A percentile compares a stretch with the other conserved stretches of the same genome.
These are phyloP conservation scores for Paralvinella palmiformis DNA, from an alignment of 1,140 invertebrate species.

Conservation along the genomic window DNA sequence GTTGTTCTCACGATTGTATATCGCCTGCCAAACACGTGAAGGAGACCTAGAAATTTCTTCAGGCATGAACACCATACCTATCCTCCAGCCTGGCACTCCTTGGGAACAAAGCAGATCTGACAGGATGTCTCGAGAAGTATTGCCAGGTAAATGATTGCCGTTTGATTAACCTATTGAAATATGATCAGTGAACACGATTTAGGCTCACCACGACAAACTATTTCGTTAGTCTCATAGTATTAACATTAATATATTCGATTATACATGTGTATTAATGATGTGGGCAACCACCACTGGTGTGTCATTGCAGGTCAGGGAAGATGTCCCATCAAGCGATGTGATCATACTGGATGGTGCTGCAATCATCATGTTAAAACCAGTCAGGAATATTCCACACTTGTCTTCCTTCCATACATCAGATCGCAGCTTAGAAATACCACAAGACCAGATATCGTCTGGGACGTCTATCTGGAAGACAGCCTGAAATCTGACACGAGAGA, in stretches of 20 bases:
- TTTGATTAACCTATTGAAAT: too few relatives aligned
- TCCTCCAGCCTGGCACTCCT: slow-evolving; percentile 12
- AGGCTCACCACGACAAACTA: too few relatives aligned
- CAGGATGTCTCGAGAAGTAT: background rate
- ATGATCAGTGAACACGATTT: too few relatives aligned
- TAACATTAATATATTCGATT: too few relatives aligned
- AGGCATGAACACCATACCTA: slow-evolving; percentile 14
- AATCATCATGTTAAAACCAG: slow-evolving; percentile 22
- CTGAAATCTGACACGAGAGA: slow-evolving; percentile 16
- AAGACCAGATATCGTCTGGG: slow-evolving; percentile 22
- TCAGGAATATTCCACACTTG: slow-evolving; percentile 19
- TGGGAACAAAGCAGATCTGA: slow-evolving; percentile 10
- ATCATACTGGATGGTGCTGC: slow-evolving; percentile 23
- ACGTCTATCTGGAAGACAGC: slow-evolving; percentile 21
- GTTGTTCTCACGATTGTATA: slow-evolving; percentile 19
- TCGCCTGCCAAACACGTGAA: slow-evolving; percentile 22
- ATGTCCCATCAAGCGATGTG: background rate
- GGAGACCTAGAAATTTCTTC: slow-evolving; percentile 17
- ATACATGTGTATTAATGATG: too few relatives aligned
- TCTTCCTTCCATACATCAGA: slow-evolving; percentile 15
- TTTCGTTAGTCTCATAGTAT: too few relatives aligned
- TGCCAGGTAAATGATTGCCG: background rate
- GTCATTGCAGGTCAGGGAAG: slow-evolving; percentile 1
- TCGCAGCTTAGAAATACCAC: slow-evolving; percentile 37
- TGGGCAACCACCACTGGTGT: too few relatives aligned